A percentile compares a stretch with the other conserved stretches of the same genome.
These are phyloP conservation scores for Abrostola triplasia DNA, from an alignment of 2,888 invertebrate species.

Conservation along the genomic window DNA sequence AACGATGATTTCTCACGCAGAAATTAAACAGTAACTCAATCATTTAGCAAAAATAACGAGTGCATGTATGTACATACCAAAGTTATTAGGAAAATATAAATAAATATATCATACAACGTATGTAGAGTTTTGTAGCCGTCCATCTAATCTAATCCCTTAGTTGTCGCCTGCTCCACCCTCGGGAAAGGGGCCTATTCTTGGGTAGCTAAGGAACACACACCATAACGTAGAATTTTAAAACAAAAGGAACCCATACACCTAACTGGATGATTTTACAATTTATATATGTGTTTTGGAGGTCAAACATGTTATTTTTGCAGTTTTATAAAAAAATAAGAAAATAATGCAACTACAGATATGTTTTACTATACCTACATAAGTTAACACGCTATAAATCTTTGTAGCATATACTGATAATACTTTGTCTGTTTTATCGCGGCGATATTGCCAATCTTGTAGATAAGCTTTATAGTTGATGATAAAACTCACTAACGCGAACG, in stretches of 20 bases:
- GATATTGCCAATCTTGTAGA: constrained; percentile 54
- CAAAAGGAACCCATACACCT: constrained; percentile 9
- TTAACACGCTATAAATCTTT: constrained; percentile 40
- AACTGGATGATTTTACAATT: too few relatives aligned
- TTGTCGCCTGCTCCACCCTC: constrained; percentile 10
- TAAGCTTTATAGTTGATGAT: constrained; percentile 47
- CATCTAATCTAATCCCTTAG: constrained; percentile 22
- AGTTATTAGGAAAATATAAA: too few relatives aligned
- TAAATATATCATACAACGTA: too few relatives aligned
- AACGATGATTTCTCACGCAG: too few relatives aligned
- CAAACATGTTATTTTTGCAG: too few relatives aligned
- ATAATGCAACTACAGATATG: constrained; percentile 24
- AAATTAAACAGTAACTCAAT: too few relatives aligned
- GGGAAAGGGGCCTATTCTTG: constrained; percentile 10
- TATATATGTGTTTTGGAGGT: too few relatives aligned
- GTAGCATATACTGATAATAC: constrained; percentile 29
- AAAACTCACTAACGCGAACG: constrained; percentile 21
- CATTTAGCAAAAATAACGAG: too few relatives aligned
- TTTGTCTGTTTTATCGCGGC: constrained; percentile 42
- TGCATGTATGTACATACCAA: too few relatives aligned
- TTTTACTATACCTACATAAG: constrained; percentile 23
- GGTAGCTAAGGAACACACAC: constrained; percentile 7
- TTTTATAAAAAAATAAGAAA: constrained; percentile 16
- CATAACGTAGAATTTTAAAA: constrained; percentile 26
- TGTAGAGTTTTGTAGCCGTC: background rate